These are phyloP conservation scores for Ormyrus thymus DNA, from an alignment of 2,888 invertebrate species.

Conservation along the genomic window DNA sequence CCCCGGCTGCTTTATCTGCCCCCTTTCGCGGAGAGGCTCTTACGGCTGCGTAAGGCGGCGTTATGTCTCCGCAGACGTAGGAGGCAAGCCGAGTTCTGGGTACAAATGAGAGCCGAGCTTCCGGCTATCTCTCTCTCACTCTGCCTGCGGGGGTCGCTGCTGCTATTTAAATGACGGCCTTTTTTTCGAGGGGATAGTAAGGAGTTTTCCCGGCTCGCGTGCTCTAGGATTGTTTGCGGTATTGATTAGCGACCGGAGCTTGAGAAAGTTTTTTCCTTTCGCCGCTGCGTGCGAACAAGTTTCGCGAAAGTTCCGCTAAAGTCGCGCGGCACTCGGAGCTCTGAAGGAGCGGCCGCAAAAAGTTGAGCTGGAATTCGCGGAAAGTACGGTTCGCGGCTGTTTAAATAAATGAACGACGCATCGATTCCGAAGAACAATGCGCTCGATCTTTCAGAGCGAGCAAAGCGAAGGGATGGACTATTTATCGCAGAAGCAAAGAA, in stretches of 20 bases:
- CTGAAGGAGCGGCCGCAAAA: not conserved
- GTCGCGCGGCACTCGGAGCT: no score
- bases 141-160: no score
- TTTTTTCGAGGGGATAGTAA: no score
- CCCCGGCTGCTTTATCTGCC: no score
- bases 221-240: not conserved
- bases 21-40: no score
- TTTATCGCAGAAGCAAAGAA: no score
- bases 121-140: no score
- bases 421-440: not conserved
- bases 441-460: no score
- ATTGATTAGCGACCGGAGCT: slow-evolving; percentile 25
- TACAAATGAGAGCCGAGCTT: slow-evolving; percentile 37
- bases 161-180: no score
- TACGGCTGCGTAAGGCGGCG: not conserved
- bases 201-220: no score
- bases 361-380: not conserved
- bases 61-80: not conserved
- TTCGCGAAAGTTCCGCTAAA: slow-evolving; percentile 15
- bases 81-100: slow-evolving; percentile 22
- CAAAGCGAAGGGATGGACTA: no score
- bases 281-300: not conserved
- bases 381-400: not conserved
- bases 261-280: slow-evolving; percentile 5
- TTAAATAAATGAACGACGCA: slow-evolving; percentile 37